Base-by-base conservation (phyloP, 2,797 vertebrate genomes). In the Heliangelus exortis region DNA sequence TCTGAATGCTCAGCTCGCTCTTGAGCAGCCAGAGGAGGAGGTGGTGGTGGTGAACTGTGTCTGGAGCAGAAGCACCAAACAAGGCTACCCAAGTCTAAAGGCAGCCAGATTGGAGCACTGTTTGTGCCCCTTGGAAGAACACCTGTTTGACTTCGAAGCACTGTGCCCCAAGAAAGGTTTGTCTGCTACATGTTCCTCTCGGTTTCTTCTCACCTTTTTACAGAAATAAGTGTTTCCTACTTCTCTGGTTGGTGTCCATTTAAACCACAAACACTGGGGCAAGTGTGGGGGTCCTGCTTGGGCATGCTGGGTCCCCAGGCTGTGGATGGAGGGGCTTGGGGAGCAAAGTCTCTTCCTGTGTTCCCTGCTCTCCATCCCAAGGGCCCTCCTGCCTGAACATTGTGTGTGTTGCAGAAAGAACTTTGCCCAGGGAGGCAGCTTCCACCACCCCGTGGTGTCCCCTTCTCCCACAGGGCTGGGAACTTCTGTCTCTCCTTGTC, bases 281-380 rank as follows among this genome's bases (percentile, higher is more conserved):
- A n/a, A 54, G 6, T 0, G 0, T 4, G 8, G 7, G 33, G 4
- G 11, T 63, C 34, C 34, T 28, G 48, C 51, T 3, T 33, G 66
- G 25, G 48, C 17, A 23, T 0, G 6, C 10, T 0, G 7, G 8
- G 23, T 65, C 10, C n/a, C 18, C 1, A 54, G 15, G 16, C 5
- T 2, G 6, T 3, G 19, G 1, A 5, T 15, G 36, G 28, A 65
- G 33, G 26, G 25, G 15, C 31, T 79, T 0, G 0, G 34, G 26
- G 41, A 66, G 16, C 59, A 73, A 68, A 72, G 23, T 12, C 14
- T 68, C 28, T 51, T 16, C 21, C 25, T 36, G 29, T 13, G 10
- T 20, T 6, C 15, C 51, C 9, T 45, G 16, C 43, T 15, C 25
- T 45, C n/a, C n/a, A n/a, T n/a, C 31, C 66, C 21, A 41, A 41